Evolutionary conservation across 2,113 vertebrate species (phyloP).

Genomic region (Prolemur simus): DNA sequence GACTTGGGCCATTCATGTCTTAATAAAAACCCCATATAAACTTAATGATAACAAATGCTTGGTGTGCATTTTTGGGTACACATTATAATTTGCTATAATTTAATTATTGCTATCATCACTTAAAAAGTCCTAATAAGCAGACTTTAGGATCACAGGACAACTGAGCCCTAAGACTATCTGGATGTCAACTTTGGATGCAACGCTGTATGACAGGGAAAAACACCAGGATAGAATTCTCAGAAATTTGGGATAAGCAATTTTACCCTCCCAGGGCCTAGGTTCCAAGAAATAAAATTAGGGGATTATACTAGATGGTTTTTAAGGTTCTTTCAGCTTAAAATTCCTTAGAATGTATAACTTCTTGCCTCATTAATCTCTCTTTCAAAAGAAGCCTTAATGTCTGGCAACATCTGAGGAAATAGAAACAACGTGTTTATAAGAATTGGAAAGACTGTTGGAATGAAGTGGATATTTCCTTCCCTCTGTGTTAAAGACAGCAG

Average conservation of each 20-base stretch:
- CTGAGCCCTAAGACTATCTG: background rate
- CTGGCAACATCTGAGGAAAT: background rate
- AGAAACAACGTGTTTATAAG: background rate
- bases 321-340: background rate
- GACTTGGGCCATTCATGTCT: background rate
- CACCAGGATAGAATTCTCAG: background rate
- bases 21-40: background rate
- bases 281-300: background rate
- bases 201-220: background rate
- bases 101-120: background rate
- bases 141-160: background rate
- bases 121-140: background rate
- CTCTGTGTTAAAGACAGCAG: background rate
- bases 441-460: background rate
- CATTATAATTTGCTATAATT: background rate
- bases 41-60: background rate
- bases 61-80: background rate
- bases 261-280: background rate
- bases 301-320: background rate
- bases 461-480: background rate
- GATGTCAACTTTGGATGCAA: background rate
- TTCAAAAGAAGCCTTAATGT: background rate
- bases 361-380: constrained; percentile 34
- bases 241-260: background rate
- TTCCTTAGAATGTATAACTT: background rate